Conservation (phyloP, 2,113 vertebrate species). For the Pungitius pungitius region DNA sequence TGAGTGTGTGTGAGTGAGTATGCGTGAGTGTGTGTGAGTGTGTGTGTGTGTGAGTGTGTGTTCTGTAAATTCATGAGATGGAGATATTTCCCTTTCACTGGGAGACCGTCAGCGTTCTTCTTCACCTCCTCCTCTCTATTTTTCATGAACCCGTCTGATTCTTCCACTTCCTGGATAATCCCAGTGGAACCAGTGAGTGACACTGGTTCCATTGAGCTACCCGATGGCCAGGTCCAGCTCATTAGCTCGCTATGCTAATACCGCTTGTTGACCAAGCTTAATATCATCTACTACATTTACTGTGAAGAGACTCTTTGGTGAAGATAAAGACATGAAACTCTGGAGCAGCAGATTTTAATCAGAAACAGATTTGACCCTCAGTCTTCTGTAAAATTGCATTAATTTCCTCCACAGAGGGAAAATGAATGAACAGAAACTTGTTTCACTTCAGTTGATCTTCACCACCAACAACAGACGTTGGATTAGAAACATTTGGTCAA, state of each 20-base stretch:
- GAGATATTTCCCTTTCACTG: slow-evolving; percentile 3
- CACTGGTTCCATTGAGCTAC: background rate
- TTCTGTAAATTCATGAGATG: slow-evolving; percentile 12
- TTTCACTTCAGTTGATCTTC: slow-evolving; percentile 2
- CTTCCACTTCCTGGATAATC: slow-evolving; percentile 1
- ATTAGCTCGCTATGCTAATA: too few relatives aligned
- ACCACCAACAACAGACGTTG: background rate
- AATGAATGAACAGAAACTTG: background rate
- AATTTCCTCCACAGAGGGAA: background rate
- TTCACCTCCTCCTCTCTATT: slow-evolving; percentile 17
- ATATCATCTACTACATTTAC: too few relatives aligned
- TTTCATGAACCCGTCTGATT: slow-evolving; percentile 37
- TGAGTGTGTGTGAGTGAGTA: slow-evolving; percentile 7
- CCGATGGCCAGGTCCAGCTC: too few relatives aligned
- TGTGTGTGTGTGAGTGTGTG: background rate
- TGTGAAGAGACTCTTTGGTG: too few relatives aligned
- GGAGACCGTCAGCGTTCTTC: slow-evolving; percentile 15
- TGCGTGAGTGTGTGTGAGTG: background rate
- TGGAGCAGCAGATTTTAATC: too few relatives aligned
- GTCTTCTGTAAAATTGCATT: background rate
- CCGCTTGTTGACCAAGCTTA: too few relatives aligned
- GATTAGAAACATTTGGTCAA: background rate
- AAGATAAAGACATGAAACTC: too few relatives aligned
- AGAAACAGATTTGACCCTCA: background rate
- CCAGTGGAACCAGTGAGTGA: background rate